Base-by-base conservation (phyloP, 2,797 vertebrate genomes). In the Gymnoscopelus microlampas region DNA sequence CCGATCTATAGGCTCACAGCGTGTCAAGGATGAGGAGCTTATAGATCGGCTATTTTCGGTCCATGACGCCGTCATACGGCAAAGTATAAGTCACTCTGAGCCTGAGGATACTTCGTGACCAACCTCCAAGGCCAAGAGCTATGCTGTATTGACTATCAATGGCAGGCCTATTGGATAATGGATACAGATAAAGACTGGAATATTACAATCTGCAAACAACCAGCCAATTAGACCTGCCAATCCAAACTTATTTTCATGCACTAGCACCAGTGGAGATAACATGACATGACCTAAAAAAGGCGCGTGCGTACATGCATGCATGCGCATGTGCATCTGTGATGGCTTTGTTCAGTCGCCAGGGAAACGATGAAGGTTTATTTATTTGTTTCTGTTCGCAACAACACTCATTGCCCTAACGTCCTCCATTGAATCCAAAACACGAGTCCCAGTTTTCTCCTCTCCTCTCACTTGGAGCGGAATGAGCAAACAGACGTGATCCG, bases 401-500 rank as follows among this genome's bases (percentile, higher is more conserved):
- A 44, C 39, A 5, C 5, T 35, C 11, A 8, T 60, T 60, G 7
- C n/a, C 15, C 11, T 12, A 1, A 3, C 4, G 3, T 32, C 53
- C 35, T 51, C 19, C 59, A 5, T 24, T 49, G 3, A 19, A 35
- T 6, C 53, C 29, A 14, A 23, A 55, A 47, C 35, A 26, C 26
- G 10, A 55, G 3, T 29, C 12, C 12, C 13, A 1, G 4, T 10
- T 7, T 29, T 19, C 29, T 44, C n/a, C 32, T 13, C 15, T 32
- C 29, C 1, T 9, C 15, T 29, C 15, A n/a, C 7, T 10, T 10
- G 13, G 39, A 48, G 15, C 15, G 48, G 12, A 64, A 29, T 26
- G 11, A 55, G n/a, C 50, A 53, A 74, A 54, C 44, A 60, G 51
- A 68, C 49, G 53, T 13, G 3, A 26, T 48, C 10, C 65, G 55